Evolutionary conservation across 64 coral and sea anemone genomes (phyloP), one percentile per base, ranked within the genome.

Genomic region (Pachyseris speciosa): DNA sequence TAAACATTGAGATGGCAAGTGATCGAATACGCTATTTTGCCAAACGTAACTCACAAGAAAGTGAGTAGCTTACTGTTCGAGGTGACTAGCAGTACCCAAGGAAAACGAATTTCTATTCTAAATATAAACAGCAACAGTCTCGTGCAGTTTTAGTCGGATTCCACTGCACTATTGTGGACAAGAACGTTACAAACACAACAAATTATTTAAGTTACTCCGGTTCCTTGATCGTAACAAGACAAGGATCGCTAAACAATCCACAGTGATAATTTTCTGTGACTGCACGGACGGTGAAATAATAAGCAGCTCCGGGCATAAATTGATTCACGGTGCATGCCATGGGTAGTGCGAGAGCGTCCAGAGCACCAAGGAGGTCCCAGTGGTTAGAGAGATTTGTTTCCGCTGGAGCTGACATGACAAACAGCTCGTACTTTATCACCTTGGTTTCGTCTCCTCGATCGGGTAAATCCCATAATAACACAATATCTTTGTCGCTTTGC

Each of bases 391-490:
- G 13, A 24, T 8, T 30, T 8, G 75, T 31, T 59, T 59, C 48
- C 20, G 17, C 59, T 7, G 75, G 9, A 33, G 47, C 51, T 10
- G 77, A 61, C 52, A 40, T 61, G 10, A 63, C 77, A 81, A 59
- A 81, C 22, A 81, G 31, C 40, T 81, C 77, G 63, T 81, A 81
- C 77, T 81, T 81, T 25, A 59, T 61, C 19, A 81, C 53, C 22
- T 63, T 81, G 9, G 52, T 61, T 37, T 81, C 77, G 31, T 40
- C 2, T 38, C 63, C 53, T 25, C 77, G 19, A 37, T 40, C 63
- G 32, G 20, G 55, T 42, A 81, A 61, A 61, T 81, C 77, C 77
- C 77, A 81, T 63, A 53, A 61, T 20, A 81, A 39, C 22, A 81
- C 28, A 25, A 81, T 63, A 17, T 33, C 53, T n/a, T 39, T 61